Evolutionary conservation across 2,888 invertebrate species (phyloP).

Genomic region (Heliconius aoede): DNA sequence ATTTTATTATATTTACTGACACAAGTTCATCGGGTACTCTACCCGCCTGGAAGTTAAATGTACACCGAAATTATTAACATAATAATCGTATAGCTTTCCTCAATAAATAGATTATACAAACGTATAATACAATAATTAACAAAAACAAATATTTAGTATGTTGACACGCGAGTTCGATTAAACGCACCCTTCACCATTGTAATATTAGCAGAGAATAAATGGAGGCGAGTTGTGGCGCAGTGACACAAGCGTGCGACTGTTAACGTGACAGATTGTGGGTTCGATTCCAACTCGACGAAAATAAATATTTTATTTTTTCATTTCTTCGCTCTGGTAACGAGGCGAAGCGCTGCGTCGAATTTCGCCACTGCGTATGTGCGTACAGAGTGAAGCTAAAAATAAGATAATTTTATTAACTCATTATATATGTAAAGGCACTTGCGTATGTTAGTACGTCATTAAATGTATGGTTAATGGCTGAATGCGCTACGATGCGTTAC

Average conservation of each 20-base stretch:
- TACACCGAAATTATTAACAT: too few species aligned
- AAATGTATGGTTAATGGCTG: constrained; percentile 37
- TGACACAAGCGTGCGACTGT: background rate
- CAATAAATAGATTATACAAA: too few species aligned
- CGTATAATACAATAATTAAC: too few species aligned
- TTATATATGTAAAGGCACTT: constrained; percentile 21
- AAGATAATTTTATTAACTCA: constrained; percentile 22
- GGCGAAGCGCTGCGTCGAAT: background rate
- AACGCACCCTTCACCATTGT: too few species aligned
- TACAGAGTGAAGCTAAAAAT: background rate
- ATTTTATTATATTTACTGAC: too few species aligned
- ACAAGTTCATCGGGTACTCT: too few species aligned
- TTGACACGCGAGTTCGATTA: too few species aligned
- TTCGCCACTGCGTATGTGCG: background rate
- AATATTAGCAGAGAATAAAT: background rate
- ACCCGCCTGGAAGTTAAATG: too few species aligned
- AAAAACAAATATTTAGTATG: too few species aligned
- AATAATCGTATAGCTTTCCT: too few species aligned
- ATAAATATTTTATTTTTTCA: background rate
- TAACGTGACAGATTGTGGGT: background rate
- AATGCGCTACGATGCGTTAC: constrained; percentile 42
- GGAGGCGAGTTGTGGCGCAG: background rate
- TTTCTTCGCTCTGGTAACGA: background rate
- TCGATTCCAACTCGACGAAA: background rate
- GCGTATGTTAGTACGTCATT: constrained; percentile 27